These are phyloP conservation scores for Sarcophaga subvicina DNA, from an alignment of 2,888 invertebrate genomes.

Conservation along the genomic window DNA sequence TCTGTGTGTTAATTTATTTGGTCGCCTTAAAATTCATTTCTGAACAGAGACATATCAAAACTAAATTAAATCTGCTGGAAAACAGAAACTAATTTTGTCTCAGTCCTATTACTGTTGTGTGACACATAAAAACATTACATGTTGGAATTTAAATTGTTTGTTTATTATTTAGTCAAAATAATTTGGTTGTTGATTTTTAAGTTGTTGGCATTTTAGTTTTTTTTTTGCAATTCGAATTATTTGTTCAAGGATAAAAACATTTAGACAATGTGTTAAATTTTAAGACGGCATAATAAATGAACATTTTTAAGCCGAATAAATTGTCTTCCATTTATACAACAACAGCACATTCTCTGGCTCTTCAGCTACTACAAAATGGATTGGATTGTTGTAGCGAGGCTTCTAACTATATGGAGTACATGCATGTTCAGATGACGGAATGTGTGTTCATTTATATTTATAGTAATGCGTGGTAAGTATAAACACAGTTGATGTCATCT, in stretches of 20 bases:
- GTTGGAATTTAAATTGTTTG: no score
- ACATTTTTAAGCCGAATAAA: constrained; percentile 69
- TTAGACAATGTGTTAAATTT: constrained; percentile 67
- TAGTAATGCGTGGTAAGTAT: no score
- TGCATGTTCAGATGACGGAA: no score
- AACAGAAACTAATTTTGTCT: no score
- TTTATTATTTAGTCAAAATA: background rate
- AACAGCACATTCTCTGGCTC: constrained; percentile 36
- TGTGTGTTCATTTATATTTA: no score
- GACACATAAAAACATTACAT: no score
- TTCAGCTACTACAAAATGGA: constrained; percentile 25
- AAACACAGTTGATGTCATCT: no score
- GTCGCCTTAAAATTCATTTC: no score
- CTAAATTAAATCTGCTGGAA: no score
- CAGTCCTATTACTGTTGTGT: no score
- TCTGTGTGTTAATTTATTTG: no score
- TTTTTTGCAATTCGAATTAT: background rate
- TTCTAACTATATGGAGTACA: background rate
- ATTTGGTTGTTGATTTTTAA: constrained; percentile 47
- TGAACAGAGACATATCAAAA: no score
- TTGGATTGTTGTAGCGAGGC: background rate
- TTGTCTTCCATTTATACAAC: constrained; percentile 61
- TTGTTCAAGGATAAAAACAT: constrained; percentile 52
- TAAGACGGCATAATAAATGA: constrained; percentile 68
- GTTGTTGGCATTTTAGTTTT: background rate